phyloP scores from a whole-genome alignment of 1,140 invertebrate species.

The Aphis gossypii region DNA sequence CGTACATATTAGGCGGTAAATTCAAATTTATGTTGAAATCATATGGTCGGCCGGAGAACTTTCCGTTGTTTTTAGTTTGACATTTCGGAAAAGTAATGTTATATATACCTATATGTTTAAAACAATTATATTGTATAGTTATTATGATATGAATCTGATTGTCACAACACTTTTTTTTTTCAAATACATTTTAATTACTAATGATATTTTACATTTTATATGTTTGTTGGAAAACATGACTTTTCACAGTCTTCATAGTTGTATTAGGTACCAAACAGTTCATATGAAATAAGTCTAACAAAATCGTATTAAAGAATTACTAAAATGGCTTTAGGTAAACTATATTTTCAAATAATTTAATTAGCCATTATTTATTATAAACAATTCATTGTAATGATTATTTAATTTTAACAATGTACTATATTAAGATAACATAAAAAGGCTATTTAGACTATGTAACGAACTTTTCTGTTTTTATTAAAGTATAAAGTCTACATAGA shows the following conservation, averaged over 20 bases:
- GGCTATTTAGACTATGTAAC: no score
- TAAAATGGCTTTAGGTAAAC: rapidly evolving
- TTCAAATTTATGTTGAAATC: background rate
- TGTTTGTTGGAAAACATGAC: background rate
- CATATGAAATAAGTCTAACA: background rate
- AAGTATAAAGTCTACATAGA: no score
- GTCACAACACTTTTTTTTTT: background rate
- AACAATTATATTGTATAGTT: background rate
- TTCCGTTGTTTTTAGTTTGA: background rate
- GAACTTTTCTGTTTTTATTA: no score
- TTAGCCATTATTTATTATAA: background rate
- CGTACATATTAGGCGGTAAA: background rate
- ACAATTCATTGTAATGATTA: background rate
- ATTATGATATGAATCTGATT: background rate
- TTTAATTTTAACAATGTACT: background rate
- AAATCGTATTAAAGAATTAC: background rate
- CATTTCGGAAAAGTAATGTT: background rate
- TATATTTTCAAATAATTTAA: background rate
- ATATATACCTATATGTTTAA: background rate
- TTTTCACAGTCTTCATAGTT: background rate
- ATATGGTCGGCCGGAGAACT: background rate
- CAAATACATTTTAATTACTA: background rate
- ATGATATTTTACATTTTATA: background rate
- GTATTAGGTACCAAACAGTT: background rate
- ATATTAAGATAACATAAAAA: background rate